Evolutionary conservation across 2,888 invertebrate genomes (phyloP).

Genomic region (Frankliniella fusca): DNA sequence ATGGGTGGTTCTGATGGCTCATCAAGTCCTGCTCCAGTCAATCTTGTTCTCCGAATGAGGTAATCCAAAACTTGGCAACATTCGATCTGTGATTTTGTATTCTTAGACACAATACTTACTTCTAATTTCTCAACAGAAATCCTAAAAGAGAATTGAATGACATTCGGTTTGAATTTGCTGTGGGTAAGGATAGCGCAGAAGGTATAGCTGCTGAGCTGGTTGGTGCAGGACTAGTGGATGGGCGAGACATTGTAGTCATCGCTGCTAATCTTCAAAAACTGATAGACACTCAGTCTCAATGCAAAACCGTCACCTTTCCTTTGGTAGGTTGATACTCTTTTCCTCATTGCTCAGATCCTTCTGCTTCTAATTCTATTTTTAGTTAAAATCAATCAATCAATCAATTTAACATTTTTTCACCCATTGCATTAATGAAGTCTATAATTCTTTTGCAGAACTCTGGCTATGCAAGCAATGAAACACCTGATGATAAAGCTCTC

Average conservation of each 20-base stretch:
- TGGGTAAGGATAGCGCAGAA: slow-evolving; percentile 83
- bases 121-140: slow-evolving; percentile 57
- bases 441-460: slow-evolving; percentile 54
- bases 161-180: slow-evolving; percentile 93
- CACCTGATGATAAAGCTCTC: slow-evolving; percentile 89
- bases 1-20: slow-evolving; percentile 14
- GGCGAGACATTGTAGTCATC: slow-evolving; percentile 85
- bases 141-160: slow-evolving; percentile 88
- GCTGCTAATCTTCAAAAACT: slow-evolving; percentile 87
- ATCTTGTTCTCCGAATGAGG: slow-evolving; percentile 86
- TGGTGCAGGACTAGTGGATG: slow-evolving; percentile 90
- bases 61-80: slow-evolving; percentile 41
- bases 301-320: slow-evolving; percentile 81
- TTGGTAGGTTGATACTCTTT: slow-evolving; percentile 56
- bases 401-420: neutral
- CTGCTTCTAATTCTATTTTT: slow-evolving; percentile 28
- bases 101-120: neutral
- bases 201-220: slow-evolving; percentile 93
- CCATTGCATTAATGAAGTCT: neutral
- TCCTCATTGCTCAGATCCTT: neutral
- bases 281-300: slow-evolving; percentile 64
- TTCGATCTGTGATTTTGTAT: slow-evolving; percentile 38
- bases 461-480: slow-evolving; percentile 67
- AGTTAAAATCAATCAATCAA: too few relatives aligned
- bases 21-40: slow-evolving; percentile 54